phyloP scores from a whole-genome alignment of 2,888 invertebrate species.

The Agrochola lota region DNA sequence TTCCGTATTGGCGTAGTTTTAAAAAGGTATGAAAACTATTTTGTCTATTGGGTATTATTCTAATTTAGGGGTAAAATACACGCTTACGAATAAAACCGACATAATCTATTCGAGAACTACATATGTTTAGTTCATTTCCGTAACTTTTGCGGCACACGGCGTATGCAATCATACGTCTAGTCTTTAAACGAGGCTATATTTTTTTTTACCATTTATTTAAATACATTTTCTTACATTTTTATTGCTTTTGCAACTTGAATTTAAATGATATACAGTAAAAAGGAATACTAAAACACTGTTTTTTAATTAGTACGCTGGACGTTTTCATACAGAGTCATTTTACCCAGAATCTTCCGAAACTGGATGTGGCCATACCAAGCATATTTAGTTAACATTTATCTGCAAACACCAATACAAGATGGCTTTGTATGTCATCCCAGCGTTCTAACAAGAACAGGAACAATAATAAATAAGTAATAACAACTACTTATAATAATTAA shows the following conservation, averaged over 20 bases:
- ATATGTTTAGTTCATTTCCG: conserved; percentile 24
- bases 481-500: conserved; percentile 65
- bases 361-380: not conserved
- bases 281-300: conserved; percentile 58
- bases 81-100: conserved; percentile 35
- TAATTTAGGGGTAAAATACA: conserved; percentile 29
- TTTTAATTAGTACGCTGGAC: conserved; percentile 47
- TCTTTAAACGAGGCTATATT: conserved; percentile 28
- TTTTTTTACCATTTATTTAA: conserved; percentile 41
- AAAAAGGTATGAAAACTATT: conserved; percentile 26
- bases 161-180: conserved; percentile 15
- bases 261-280: conserved; percentile 55
- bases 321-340: not conserved
- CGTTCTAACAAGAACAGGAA: conserved; percentile 47
- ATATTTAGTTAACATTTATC: not conserved
- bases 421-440: conserved; percentile 28
- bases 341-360: not conserved
- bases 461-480: conserved; percentile 65
- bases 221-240: conserved; percentile 57
- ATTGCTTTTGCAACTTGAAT: conserved; percentile 63
- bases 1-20: conserved; percentile 23
- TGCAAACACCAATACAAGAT: not conserved
- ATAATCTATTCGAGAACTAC: conserved; percentile 43
- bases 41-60: conserved; percentile 14
- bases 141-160: conserved; percentile 18